Evolutionary conservation across 1,140 invertebrate species (phyloP).

Genomic region (Piezodorus guildinii): DNA sequence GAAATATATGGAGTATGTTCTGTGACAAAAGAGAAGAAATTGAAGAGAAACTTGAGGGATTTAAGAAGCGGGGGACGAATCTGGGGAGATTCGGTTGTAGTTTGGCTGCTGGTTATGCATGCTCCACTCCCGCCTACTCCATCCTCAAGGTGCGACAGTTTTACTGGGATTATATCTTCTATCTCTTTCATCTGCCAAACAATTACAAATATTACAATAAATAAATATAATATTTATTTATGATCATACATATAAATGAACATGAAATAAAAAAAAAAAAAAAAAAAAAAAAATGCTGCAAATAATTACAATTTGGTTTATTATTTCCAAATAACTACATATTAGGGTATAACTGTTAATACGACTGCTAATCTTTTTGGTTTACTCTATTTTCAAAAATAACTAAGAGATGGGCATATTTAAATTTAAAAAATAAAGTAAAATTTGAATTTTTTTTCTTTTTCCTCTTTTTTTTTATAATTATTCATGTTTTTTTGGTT

Average conservation of each 20-base stretch:
- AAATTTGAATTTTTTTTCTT: no score
- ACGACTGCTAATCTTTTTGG: no score
- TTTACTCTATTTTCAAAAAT: no score
- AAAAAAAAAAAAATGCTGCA: not conserved
- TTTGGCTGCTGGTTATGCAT: not conserved
- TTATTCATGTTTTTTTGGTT: no score
- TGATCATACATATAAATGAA: no score
- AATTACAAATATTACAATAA: not conserved
- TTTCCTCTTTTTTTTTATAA: no score
- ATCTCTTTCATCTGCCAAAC: slow-evolving; percentile 17
- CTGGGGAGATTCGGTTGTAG: not conserved
- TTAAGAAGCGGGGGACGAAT: slow-evolving; percentile 36
- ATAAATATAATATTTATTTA: not conserved
- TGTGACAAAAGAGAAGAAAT: slow-evolving; percentile 59
- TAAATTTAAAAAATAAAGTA: no score
- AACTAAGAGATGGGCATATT: no score
- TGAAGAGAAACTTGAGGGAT: slow-evolving; percentile 52
- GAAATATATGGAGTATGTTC: slow-evolving; percentile 61
- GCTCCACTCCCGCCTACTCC: not conserved
- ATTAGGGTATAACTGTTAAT: no score
- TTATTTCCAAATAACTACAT: no score
- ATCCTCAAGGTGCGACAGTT: slow-evolving; percentile 19
- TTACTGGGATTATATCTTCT: slow-evolving; percentile 15
- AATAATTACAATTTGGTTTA: no score
- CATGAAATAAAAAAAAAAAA: not conserved